A percentile compares a stretch with the other conserved stretches of the same genome.
Conservation (phyloP, 2,888 invertebrate species). For the Eristalis intricaria region DNA sequence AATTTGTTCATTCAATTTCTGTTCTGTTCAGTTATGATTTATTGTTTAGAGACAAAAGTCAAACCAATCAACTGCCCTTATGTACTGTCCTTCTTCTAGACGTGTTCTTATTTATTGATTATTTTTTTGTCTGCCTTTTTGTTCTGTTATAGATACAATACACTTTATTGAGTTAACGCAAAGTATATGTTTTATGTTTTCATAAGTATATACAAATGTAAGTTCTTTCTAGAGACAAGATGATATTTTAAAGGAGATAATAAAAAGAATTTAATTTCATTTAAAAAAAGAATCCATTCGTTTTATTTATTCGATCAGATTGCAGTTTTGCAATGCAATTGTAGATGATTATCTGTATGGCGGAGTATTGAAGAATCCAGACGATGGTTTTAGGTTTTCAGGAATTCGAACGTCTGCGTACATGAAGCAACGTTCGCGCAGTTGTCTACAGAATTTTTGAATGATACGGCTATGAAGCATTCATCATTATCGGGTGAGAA, state of each 20-base stretch:
- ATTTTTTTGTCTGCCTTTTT: slow-evolving; percentile 19
- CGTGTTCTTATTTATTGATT: slow-evolving; percentile 49
- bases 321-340: not conserved
- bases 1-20: slow-evolving; percentile 33
- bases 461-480: no score
- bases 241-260: slow-evolving; percentile 70
- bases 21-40: slow-evolving; percentile 6
- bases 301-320: not conserved
- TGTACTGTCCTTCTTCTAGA: slow-evolving; percentile 61
- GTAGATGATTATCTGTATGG: not conserved
- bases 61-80: slow-evolving; percentile 62
- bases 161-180: slow-evolving; percentile 38
- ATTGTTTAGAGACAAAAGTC: slow-evolving; percentile 22
- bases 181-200: slow-evolving; percentile 64
- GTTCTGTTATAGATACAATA: slow-evolving; percentile 51
- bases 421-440: no score
- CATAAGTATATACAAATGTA: slow-evolving; percentile 68
- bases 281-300: slow-evolving; percentile 4
- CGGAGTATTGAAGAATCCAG: slow-evolving; percentile 33
- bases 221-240: slow-evolving; percentile 71
- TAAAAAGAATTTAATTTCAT: slow-evolving; percentile 63
- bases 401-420: no score
- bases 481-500: no score
- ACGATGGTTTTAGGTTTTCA: no score
- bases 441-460: no score